Percentiles rank a stretch among this genome's conserved stretches.
phyloP scores from a whole-genome alignment of 2,113 vertebrate species.

The Lophius piscatorius region DNA sequence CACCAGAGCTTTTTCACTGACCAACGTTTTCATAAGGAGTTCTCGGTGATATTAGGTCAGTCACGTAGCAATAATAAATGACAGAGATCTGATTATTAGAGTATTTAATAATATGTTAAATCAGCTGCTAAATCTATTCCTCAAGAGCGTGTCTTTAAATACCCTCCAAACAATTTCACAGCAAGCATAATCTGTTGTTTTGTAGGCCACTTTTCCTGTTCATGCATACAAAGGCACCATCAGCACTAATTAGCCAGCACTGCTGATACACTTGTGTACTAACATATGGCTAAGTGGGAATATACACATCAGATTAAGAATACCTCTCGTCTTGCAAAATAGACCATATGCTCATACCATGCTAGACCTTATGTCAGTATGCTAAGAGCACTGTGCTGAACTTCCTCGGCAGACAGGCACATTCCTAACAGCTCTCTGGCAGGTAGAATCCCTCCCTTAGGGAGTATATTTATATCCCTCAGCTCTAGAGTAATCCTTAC shows the following conservation, averaged over 20 bases:
- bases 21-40: too few relatives aligned
- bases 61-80: too few relatives aligned
- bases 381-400: constrained; percentile 26
- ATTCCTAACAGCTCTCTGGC: constrained; percentile 56
- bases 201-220: constrained; percentile 26
- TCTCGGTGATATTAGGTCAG: too few relatives aligned
- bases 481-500: constrained; percentile 69
- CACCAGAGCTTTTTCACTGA: too few relatives aligned
- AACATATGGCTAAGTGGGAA: constrained; percentile 51
- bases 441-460: constrained; percentile 52
- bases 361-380: not conserved
- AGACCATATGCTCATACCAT: constrained; percentile 39
- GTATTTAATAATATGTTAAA: too few relatives aligned
- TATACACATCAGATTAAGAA: constrained; percentile 47
- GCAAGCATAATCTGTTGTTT: constrained; percentile 42
- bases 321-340: constrained; percentile 14
- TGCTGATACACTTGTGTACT: constrained; percentile 8
- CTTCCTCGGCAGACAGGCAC: constrained; percentile 37
- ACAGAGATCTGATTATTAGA: constrained; percentile 8
- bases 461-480: constrained; percentile 67
- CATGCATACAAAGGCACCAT: constrained; percentile 38
- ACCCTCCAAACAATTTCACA: constrained; percentile 14
- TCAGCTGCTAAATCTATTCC: constrained; percentile 17
- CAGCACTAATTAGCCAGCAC: constrained; percentile 42
- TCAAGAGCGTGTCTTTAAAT: constrained; percentile 19